Evolutionary conservation across 1,140 invertebrate genomes (phyloP), one percentile per base, ranked within the genome.

Genomic region (Bombus huntii): DNA sequence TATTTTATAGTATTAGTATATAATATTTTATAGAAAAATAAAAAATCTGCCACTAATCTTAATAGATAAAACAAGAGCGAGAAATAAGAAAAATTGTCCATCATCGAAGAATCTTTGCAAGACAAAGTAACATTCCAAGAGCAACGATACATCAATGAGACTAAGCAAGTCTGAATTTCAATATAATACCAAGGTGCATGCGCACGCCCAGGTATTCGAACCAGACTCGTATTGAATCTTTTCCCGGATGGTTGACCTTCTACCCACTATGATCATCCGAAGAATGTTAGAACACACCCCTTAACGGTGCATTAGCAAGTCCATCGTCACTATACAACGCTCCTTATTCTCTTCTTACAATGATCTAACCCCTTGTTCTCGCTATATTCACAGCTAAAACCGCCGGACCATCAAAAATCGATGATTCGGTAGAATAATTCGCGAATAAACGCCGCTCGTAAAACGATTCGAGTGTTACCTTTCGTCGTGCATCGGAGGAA

Each of bases 211-310:
- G 75, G 15, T 73, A 66, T 57, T 62, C 39, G 18, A 62, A 9
- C 34, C 9, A 57, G 10, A 25, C 39, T 44, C 22, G 28, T 74
- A 37, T 65, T 65, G 42, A 73, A 76, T 72, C 59, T 59, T 37
- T 72, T 28, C 57, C 18, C 44, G 34, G 12, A 47, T 57, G 53
- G 44, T n/a, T 70, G 79, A 68, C 78, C 84, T 85, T 81, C 70
- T 47, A 22, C 8, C 25, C 70, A 78, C 39, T 59, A 74, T 47
- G 59, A 74, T 85, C 79, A 28, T 81, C 71, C 71, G 22, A 68
- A 70, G 84, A 85, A 85, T 85, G 84, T 53, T 22, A 28, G 79
- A 75, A 85, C 84, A 85, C 84, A 74, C 84, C 84, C 71, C 47
- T 53, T 74, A 86, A 86, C 81, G 85, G 84, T 84, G 84, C 78